These are phyloP conservation scores for Phoxinus dragarum DNA, from an alignment of 2,797 vertebrate species.

Conservation along the genomic window DNA sequence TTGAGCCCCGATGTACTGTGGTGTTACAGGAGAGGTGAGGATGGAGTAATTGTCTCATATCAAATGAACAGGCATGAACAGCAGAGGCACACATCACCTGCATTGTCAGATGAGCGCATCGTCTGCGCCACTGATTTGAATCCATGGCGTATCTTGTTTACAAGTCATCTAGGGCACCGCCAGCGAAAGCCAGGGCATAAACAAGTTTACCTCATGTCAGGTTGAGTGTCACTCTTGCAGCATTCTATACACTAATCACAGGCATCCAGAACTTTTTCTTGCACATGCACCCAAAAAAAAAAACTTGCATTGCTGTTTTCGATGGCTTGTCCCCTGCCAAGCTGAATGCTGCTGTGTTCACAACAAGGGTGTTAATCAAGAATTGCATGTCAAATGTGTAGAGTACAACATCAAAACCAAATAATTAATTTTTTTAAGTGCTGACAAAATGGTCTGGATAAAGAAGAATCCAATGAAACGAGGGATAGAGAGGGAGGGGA, in stretches of 20 bases:
- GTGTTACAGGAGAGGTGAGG: slow-evolving; percentile 22
- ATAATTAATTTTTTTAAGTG: slow-evolving; percentile 37
- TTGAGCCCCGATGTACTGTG: background rate
- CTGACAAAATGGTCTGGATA: slow-evolving; percentile 15
- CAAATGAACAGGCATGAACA: slow-evolving; percentile 23
- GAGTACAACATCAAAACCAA: slow-evolving; percentile 17
- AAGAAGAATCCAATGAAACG: background rate
- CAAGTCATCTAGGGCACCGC: slow-evolving; percentile 46
- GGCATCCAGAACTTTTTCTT: slow-evolving; percentile 13
- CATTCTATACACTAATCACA: slow-evolving; percentile 44
- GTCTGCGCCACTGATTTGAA: slow-evolving; percentile 45
- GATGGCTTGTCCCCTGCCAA: background rate
- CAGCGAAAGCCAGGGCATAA: slow-evolving; percentile 44
- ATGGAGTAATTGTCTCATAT: slow-evolving; percentile 45
- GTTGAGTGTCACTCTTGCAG: slow-evolving; percentile 42
- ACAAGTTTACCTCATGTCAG: slow-evolving; percentile 45
- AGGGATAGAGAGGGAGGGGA: background rate
- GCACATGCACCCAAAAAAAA: background rate
- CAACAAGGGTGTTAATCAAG: slow-evolving; percentile 24
- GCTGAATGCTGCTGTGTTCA: background rate
- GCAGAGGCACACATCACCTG: slow-evolving; percentile 43
- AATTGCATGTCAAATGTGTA: slow-evolving; percentile 32
- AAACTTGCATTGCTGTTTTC: background rate
- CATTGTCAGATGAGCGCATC: slow-evolving; percentile 30
- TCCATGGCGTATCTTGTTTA: slow-evolving; percentile 46